phyloP scores from a whole-genome alignment of 2,113 vertebrate species.

The Nansenia antarctica region DNA sequence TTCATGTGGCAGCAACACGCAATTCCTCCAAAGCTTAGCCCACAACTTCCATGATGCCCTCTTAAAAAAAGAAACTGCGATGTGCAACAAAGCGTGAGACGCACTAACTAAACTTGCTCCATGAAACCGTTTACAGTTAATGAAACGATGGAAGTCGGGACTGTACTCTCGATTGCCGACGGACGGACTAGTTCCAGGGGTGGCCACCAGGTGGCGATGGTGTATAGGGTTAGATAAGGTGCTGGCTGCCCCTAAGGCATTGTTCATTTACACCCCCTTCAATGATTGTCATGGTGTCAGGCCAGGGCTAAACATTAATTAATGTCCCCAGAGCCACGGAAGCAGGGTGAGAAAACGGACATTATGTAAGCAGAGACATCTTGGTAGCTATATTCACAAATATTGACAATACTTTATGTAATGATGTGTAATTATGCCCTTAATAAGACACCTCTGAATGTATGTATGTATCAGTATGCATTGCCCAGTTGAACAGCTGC shows the following conservation, averaged over 20 bases:
- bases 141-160: too few relatives aligned
- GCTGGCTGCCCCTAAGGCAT: neutral
- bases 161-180: too few relatives aligned
- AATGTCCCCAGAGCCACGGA: too few relatives aligned
- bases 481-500: too few relatives aligned
- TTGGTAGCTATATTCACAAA: too few relatives aligned
- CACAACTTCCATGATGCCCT: neutral
- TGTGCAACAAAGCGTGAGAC: neutral
- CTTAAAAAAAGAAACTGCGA: neutral
- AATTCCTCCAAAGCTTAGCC: neutral
- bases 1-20: neutral
- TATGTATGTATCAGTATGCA: too few relatives aligned
- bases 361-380: too few relatives aligned
- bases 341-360: too few relatives aligned
- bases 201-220: slow-evolving; percentile 52
- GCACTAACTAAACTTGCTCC: neutral
- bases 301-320: too few relatives aligned
- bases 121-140: too few relatives aligned
- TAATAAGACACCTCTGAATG: neutral
- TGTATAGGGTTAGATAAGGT: neutral
- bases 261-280: neutral
- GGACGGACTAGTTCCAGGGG: slow-evolving; percentile 13
- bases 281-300: neutral
- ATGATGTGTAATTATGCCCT: too few relatives aligned
- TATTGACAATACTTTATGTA: too few relatives aligned